Evolutionary conservation across 64 coral and sea anemone genomes (phyloP), one percentile per base, ranked within the genome.

Genomic region (Montipora foliosa): DNA sequence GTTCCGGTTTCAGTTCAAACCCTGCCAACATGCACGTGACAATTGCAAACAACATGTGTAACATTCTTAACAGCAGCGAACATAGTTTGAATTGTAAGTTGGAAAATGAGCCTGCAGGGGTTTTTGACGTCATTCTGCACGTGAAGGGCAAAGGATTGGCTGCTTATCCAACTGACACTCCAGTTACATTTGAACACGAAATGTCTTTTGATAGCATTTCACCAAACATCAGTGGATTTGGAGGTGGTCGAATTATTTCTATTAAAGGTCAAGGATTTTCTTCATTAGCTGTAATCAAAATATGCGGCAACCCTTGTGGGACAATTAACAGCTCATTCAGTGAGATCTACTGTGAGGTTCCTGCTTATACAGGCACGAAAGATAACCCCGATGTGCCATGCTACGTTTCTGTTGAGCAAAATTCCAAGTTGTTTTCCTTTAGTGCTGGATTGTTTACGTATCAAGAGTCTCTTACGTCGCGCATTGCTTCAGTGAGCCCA

Each of bases 91-190:
- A 47, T 47, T 97, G 96, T 64, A 48, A 70, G 6, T 78, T 91
- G 5, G 44, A 37, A 8, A 29, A 21, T 1, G 64, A 88, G 16
- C 44, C 73, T 13, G 89, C 92, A 17, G 96, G 96, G 10, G 52
- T 76, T 12, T 89, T 89, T 51, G 5, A 75, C 13, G 62, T 97
- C 10, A 79, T 58, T 8, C 46, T 97, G 29, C 88, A 89, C 22
- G 89, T 97, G 10, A 58, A 83, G 59, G 78, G 89, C 6, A 91
- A 85, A 83, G 96, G 96, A 3, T 61, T 88, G 17, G 89, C 96
- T 13, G 75, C 75, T 4, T 69, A 84, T 19, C 44, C 74, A 17
- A 80, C 71, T 6, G 22, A 50, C 16, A 48, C 66, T 59, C 49
- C 75, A 1, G 17, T 89, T 50, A 89, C 21, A 37, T 76, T 60